Conservation (phyloP, 2,888 invertebrate species). For the Dendrolimus houi region DNA sequence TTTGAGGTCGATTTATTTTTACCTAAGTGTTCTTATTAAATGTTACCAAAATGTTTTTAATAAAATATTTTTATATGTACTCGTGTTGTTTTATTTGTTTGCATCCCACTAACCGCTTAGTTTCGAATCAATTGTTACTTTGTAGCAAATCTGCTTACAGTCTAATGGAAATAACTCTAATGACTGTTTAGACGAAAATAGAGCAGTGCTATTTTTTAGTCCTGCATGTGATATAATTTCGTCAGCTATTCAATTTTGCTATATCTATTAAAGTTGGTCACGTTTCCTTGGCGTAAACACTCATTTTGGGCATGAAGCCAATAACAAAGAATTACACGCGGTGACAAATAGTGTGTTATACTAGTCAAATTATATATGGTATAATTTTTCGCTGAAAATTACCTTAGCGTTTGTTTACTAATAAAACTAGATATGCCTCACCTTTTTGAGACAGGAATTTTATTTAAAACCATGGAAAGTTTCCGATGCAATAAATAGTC, state of each 20-base stretch:
- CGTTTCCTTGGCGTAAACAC: constrained; percentile 37
- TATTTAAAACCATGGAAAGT: too few species aligned
- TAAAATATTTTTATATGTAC: constrained; percentile 78
- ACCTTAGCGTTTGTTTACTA: background rate
- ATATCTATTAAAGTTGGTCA: constrained; percentile 33
- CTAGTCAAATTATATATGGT: background rate
- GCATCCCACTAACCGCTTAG: background rate
- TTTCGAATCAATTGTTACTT: background rate
- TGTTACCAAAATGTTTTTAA: constrained; percentile 79
- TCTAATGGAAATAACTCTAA: constrained; percentile 19
- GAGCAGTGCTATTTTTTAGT: constrained; percentile 23
- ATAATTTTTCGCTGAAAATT: background rate
- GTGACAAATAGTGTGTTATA: constrained; percentile 8
- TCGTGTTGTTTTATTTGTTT: constrained; percentile 35
- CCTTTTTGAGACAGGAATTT: too few species aligned
- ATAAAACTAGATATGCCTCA: background rate
- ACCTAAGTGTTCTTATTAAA: constrained; percentile 79
- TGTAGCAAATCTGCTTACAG: constrained; percentile 9
- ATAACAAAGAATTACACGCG: constrained; percentile 17
- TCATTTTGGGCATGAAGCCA: constrained; percentile 35
- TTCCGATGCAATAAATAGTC: too few species aligned
- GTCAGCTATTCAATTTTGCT: constrained; percentile 11
- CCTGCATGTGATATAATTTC: constrained; percentile 20
- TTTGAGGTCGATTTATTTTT: constrained; percentile 78
- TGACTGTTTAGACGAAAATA: constrained; percentile 28